Percentiles rank a stretch among this genome's conserved stretches.
Evolutionary conservation across 2,113 vertebrate species (phyloP).

Genomic region (Puntigrus tetrazona): DNA sequence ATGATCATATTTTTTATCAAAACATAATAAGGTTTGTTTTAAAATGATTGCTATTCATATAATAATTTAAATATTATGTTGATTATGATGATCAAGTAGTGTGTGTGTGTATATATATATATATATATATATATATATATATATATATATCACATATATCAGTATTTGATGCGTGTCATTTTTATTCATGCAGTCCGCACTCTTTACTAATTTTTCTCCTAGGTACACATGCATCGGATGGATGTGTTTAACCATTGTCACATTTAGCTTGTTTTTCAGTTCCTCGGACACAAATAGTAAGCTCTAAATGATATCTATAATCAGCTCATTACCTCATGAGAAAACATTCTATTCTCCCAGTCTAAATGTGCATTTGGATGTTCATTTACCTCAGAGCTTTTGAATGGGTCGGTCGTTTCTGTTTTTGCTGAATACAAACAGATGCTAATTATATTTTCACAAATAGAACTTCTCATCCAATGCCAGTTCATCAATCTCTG

Average conservation of each 20-base stretch:
- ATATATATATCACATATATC: not conserved
- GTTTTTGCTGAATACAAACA: constrained; percentile 10
- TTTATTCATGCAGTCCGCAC: not conserved
- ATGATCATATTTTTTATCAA: too few relatives aligned
- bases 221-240: not conserved
- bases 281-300: not conserved
- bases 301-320: constrained; percentile 6
- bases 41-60: too few relatives aligned
- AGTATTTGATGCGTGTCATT: not conserved
- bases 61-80: too few relatives aligned
- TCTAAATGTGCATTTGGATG: not conserved
- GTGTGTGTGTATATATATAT: too few relatives aligned
- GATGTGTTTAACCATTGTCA: not conserved
- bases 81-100: not conserved
- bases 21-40: too few relatives aligned
- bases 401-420: not conserved
- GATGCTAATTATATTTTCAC: not conserved
- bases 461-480: not conserved
- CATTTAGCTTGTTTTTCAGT: not conserved
- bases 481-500: not conserved
- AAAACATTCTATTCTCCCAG: not conserved
- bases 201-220: not conserved
- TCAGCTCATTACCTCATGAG: constrained; percentile 3
- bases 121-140: too few relatives aligned
- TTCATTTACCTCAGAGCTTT: not conserved